These are phyloP conservation scores for Heptranchias perlo DNA, from an alignment of 2,113 vertebrate genomes.

Conservation along the genomic window DNA sequence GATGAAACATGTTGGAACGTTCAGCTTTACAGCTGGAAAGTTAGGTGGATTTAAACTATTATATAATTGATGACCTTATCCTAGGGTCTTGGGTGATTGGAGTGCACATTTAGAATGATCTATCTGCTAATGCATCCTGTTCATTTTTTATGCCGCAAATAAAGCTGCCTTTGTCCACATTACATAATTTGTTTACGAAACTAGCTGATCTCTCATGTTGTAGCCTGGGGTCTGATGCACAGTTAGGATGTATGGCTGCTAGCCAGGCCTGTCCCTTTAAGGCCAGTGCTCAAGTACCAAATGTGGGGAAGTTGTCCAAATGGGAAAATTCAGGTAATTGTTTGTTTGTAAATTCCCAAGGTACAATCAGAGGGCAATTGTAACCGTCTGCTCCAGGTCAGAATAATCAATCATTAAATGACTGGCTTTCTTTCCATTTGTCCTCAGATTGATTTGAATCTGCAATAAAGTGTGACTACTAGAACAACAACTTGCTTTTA, in stretches of 20 bases:
- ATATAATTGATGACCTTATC: conserved; percentile 5
- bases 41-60: neutral
- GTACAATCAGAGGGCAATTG: neutral
- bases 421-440: neutral
- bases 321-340: neutral
- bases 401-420: neutral
- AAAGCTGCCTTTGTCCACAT: neutral
- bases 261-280: neutral
- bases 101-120: neutral
- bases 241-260: neutral
- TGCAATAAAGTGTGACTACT: neutral
- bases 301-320: neutral
- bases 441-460: neutral
- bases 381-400: neutral
- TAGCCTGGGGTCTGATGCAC: neutral
- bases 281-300: neutral
- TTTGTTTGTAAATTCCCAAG: neutral
- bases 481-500: too few relatives aligned
- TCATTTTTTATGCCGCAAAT: neutral
- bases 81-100: neutral
- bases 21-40: neutral
- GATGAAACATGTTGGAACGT: neutral
- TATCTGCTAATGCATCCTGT: neutral
- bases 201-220: neutral
- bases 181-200: neutral